Evolutionary conservation across 2,888 invertebrate species (phyloP), one percentile per base, ranked within the genome.

Genomic region (Barypeithes pellucidus): DNA sequence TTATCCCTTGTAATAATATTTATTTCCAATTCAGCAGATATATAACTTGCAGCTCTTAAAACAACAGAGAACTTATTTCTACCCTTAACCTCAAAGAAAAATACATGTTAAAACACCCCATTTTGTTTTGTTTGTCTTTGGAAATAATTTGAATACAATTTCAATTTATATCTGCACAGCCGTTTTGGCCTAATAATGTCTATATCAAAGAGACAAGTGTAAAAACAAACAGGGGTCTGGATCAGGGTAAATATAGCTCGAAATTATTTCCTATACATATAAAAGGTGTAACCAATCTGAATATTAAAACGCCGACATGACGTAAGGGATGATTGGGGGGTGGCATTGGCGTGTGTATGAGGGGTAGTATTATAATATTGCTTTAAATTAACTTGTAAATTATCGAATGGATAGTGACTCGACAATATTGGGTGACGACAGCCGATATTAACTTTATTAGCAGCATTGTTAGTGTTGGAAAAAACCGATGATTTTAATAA

Each of bases 251-350:
- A 85, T 84, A 84, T 83, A 81, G 83, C 82, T 79, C 81, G 80
- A 85, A 86, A 86, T 86, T 85, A 86, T 86, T 85, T 86, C 84
- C 85, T 83, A 82, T 83, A 86, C 86, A 84, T 81, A 85, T 86
- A 86, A 85, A 86, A 86, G 86, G 86, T 86, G 86, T 86, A 86
- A 86, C 86, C 86, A 86, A 86, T 86, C 85, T 86, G 85, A 86
- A 86, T 86, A 86, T 86, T 86, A 85, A 85, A 86, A 85, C 82
- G 81, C 75, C 75, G 74, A 75, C 75, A 70, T 75, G 74, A 70
- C 74, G 70, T 62, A 70, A 63, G 71, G 76, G 77, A 67, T 70
- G 75, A 74, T 69, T 75, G 72, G 77, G 77, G 76, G 77, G 77
- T 72, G 69, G 73, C 70, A 52, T 39, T 33, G 68, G 72, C 67